Evolutionary conservation across 2,113 vertebrate genomes (phyloP), one percentile per base, ranked within the genome.

Genomic region (Salminus brasiliensis): DNA sequence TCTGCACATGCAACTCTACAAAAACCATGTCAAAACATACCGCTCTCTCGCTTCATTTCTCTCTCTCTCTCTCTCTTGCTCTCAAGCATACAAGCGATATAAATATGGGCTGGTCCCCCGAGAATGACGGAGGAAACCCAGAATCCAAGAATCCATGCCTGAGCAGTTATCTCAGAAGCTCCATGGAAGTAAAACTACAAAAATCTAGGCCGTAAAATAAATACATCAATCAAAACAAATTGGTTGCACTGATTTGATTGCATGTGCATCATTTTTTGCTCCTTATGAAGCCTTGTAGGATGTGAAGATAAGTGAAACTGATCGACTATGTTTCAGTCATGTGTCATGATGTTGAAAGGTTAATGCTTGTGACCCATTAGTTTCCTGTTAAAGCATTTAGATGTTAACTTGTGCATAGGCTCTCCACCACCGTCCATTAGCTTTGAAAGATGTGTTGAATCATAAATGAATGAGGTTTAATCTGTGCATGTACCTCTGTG

Each of bases 351-450:
- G 30, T 78, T 72, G n/a, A 77, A 34, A 10, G 10, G 60, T 78
- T 72, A 75, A 72, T 83, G 72, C 18, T n/a, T 66, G 67, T 74
- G 57, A 52, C n/a, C 23, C 23, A 77, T 83, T 81, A 45, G 41
- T 36, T 59, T 66, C 25, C 72, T 21, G 63, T 81, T 32, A 57
- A 41, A 74, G 36, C 36, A 57, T 39, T 53, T 11, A 41, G 13
- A 66, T 60, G 6, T 57, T 60, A 45, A 52, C 43, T 66, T 59
- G 43, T 30, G 53, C 15, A 80, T 13, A 32, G 18, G 66, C 32
- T 52, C 47, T 36, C 16, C 36, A n/a, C 39, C 63, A 27, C 18
- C 23, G 45, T 74, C 55, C 69, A 74, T 84, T 77, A 76, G n/a
- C 21, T 23, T 32, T 45, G 29, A 74, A 78, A 67, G 27, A 43